Conservation (phyloP, 2,888 invertebrate species). For the Hypomecis punctinalis region DNA sequence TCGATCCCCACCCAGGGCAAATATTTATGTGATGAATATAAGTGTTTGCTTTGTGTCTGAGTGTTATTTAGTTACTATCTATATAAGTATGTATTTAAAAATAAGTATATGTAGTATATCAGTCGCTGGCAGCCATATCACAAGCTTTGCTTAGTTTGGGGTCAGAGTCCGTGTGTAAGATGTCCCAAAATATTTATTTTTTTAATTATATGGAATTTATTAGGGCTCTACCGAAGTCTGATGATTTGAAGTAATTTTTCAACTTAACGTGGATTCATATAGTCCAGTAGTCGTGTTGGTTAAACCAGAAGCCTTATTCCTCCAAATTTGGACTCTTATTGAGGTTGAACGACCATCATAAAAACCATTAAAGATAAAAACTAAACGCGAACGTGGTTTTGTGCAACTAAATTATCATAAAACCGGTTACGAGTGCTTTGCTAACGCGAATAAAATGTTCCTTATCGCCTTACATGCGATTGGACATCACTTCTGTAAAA, state of each 20-base stretch:
- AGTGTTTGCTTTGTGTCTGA: too few relatives aligned
- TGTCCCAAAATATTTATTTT: too few relatives aligned
- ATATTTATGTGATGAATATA: too few relatives aligned
- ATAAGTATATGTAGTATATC: too few relatives aligned
- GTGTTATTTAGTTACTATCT: too few relatives aligned
- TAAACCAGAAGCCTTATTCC: conserved; percentile 7
- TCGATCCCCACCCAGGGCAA: too few relatives aligned
- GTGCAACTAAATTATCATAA: conserved; percentile 35
- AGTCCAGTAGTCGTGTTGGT: not conserved
- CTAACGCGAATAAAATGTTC: conserved; percentile 36
- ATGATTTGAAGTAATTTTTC: not conserved
- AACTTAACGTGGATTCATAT: not conserved
- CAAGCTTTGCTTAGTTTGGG: too few relatives aligned
- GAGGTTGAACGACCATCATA: conserved; percentile 39
- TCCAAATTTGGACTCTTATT: conserved; percentile 4
- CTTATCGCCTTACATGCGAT: conserved; percentile 27
- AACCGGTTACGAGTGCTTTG: conserved; percentile 35
- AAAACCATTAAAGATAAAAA: conserved; percentile 39
- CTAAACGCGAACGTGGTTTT: conserved; percentile 33
- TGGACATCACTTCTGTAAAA: not conserved
- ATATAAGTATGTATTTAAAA: too few relatives aligned
- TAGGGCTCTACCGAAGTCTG: too few relatives aligned
- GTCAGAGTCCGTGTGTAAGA: too few relatives aligned
- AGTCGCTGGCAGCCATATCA: too few relatives aligned
- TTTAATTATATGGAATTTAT: too few relatives aligned